phyloP scores from a whole-genome alignment of 2,888 invertebrate species.

The Acanthococcus lagerstroemiae region DNA sequence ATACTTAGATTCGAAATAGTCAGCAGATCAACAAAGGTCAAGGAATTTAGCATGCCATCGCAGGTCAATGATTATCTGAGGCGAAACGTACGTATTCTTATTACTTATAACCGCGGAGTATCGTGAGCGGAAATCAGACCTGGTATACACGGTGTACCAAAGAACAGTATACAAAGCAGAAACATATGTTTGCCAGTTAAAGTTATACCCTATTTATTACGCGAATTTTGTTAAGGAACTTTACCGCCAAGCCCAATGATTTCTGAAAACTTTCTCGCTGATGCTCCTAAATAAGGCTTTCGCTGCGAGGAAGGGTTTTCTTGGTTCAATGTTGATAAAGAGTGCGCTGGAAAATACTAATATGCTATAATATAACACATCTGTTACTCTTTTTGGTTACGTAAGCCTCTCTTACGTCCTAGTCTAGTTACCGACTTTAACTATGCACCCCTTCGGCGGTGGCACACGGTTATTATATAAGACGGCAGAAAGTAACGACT shows the following conservation, averaged over 20 bases:
- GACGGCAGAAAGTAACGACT: background rate
- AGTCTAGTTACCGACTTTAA: too few relatives aligned
- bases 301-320: background rate
- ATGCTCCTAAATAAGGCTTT: background rate
- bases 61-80: too few relatives aligned
- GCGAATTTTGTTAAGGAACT: background rate
- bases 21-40: too few relatives aligned
- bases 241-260: background rate
- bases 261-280: background rate
- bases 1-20: too few relatives aligned
- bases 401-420: background rate
- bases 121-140: too few relatives aligned
- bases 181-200: background rate
- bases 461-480: background rate
- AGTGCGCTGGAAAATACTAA: background rate
- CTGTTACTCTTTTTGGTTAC: conserved; percentile 20
- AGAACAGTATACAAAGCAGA: too few relatives aligned
- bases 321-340: background rate
- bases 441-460: too few relatives aligned
- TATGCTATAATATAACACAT: conserved; percentile 26
- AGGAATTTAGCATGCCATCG: too few relatives aligned
- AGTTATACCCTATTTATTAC: background rate
- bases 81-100: too few relatives aligned
- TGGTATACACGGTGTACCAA: too few relatives aligned
- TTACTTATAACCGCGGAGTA: too few relatives aligned